phyloP scores from a whole-genome alignment of 2,797 vertebrate genomes.

The Cossypha dichroa region DNA sequence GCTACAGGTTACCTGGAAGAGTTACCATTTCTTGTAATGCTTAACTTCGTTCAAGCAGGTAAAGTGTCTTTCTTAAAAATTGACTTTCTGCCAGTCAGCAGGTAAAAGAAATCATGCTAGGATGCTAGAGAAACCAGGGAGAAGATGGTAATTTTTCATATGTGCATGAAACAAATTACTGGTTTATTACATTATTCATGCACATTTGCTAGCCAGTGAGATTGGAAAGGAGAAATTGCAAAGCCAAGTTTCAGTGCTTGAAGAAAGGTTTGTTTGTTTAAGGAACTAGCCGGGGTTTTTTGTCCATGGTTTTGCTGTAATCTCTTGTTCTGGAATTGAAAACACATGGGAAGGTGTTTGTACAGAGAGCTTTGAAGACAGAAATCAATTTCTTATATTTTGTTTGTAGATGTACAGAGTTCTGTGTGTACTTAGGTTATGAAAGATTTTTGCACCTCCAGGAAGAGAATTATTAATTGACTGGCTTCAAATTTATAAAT shows the following conservation, averaged over 20 bases:
- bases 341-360: background rate
- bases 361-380: background rate
- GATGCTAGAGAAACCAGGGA: background rate
- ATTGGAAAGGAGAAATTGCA: background rate
- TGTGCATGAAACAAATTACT: background rate
- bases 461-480: background rate
- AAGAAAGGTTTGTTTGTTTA: background rate
- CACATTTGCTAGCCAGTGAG: background rate
- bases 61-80: background rate
- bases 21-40: background rate
- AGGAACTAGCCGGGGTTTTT: background rate
- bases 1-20: background rate
- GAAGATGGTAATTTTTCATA: background rate
- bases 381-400: background rate
- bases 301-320: background rate
- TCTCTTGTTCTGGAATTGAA: background rate
- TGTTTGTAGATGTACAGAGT: background rate
- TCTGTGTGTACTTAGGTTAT: background rate
- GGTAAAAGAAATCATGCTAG: background rate
- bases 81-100: background rate
- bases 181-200: background rate
- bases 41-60: background rate
- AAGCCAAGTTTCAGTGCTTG: background rate
- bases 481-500: background rate
- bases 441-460: background rate